phyloP scores from a whole-genome alignment of 2,888 invertebrate species.

The Sarcophaga carnaria region DNA sequence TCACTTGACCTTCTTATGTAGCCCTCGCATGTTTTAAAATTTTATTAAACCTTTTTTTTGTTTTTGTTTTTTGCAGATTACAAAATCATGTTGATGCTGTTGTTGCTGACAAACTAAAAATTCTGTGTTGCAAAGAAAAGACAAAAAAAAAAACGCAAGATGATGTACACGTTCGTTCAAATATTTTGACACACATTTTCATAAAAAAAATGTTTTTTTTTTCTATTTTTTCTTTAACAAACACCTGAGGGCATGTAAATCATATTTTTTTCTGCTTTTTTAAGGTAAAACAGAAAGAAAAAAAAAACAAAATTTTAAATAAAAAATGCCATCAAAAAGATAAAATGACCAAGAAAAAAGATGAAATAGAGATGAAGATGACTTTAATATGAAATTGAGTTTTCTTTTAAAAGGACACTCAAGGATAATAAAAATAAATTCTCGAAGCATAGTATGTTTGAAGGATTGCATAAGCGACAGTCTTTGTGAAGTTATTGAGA shows the following conservation, averaged over 20 bases:
- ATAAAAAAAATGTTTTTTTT: background rate
- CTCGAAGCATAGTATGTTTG: no score
- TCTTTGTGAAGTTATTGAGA: no score
- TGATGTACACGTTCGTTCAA: background rate
- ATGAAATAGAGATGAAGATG: no score
- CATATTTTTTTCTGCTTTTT: slow-evolving; percentile 22
- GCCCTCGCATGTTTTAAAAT: background rate
- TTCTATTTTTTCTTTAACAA: background rate
- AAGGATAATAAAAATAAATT: no score
- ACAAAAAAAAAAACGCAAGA: background rate
- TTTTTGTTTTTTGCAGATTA: background rate
- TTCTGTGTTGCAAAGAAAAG: background rate
- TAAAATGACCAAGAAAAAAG: no score
- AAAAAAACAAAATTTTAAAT: no score
- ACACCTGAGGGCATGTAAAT: slow-evolving; percentile 50
- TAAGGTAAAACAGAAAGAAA: slow-evolving; percentile 20
- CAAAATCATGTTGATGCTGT: slow-evolving; percentile 19
- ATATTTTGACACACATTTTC: slow-evolving; percentile 32
- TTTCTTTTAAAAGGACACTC: no score
- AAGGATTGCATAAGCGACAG: no score
- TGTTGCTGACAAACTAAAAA: slow-evolving; percentile 4
- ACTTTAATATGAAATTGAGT: no score
- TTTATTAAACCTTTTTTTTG: background rate
- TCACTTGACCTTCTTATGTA: no score
- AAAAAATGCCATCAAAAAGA: background rate